Evolutionary conservation across 2,888 invertebrate genomes (phyloP), one percentile per base, ranked within the genome.

Genomic region (Polydrusus cervinus): DNA sequence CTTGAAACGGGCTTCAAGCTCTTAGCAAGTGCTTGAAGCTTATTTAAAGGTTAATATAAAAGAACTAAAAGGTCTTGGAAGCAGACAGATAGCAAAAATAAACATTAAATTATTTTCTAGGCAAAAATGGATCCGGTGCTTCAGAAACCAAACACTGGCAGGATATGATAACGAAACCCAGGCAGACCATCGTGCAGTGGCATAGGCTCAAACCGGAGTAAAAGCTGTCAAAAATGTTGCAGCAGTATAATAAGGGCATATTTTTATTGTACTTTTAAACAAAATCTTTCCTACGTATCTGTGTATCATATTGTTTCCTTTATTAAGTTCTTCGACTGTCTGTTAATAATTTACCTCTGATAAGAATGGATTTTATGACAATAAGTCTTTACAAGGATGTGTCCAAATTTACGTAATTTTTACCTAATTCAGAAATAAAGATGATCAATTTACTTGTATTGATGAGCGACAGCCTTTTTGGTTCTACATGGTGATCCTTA

Each of bases 141-240:
- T 93, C 96, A 71, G 98, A 98, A 88, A 97, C 97, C 45, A 97
- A 97, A 86, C 98, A 98, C 87, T 98, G 98, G 98, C 97, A 97
- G 85, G 98, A 98, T 86, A 98, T 98, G 98, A 97, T 98, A 82
- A 96, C 97, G 77, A 98, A 98, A 88, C 97, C 97, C 20, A 90
- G 97, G 80, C 97, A 98, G 89, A 96, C 96, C 82, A 96, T 97
- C 83, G 95, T 97, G 62, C 97, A 97, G 87, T 98, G 98, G 98
- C 98, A 98, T 89, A 94, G 97, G 87, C 91, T 98, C 85, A 98
- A 98, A 87, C 96, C 96, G 30, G 96, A 96, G 87, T 96, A 95
- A 25, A 25, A 92, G 83, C 51, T 34, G 49, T 49, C 38, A 20
- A 34, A 34, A 34, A 16, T n/a, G 61, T 45, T 65, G 7, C 10